Evolutionary conservation across 2,888 invertebrate genomes (phyloP), one percentile per base, ranked within the genome.

Genomic region (Sarcophaga rosellei): DNA sequence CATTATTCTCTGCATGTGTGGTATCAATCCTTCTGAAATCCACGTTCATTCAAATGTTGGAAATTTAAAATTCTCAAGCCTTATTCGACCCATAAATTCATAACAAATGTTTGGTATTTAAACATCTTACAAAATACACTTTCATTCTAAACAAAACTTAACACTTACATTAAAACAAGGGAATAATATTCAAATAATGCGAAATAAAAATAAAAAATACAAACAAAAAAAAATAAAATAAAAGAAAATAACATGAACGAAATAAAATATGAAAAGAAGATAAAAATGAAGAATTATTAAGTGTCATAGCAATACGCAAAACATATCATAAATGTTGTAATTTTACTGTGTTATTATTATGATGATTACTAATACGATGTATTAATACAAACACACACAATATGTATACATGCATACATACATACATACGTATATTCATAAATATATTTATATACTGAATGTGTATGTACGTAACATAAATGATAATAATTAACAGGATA

Each of bases 281-380:
- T 21, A 62, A n/a, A 76, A 72, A 79, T 25, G 23, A 47, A 88
- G 88, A 86, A 90, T 90, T 89, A 89, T 90, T 91, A 90, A 92
- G 90, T 92, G 91, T 92, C 91, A 92, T 92, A 92, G 92, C 92
- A 93, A 93, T 93, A 93, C 91, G 90, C 90, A 91, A 93, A 92
- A 93, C 93, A 93, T 93, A 93, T 93, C 93, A 93, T 93, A 91
- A 92, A 92, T 93, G 93, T 93, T 92, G 93, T 93, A 92, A 93
- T 90, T 90, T 90, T 81, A 92, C 92, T 91, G 91, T 92, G 90
- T 92, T 92, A 90, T 85, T 79, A 89, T 84, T 81, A 79, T 53
- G 53, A 53, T 53, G 53, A 53, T 12, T 12, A 53, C 10, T 12
- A 53, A 35, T 35, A 35, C 35, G 35, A 35, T 35, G 35, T 35